Evolutionary conservation across 2,797 vertebrate species (phyloP).

Genomic region (Cephalopachus bancanus): DNA sequence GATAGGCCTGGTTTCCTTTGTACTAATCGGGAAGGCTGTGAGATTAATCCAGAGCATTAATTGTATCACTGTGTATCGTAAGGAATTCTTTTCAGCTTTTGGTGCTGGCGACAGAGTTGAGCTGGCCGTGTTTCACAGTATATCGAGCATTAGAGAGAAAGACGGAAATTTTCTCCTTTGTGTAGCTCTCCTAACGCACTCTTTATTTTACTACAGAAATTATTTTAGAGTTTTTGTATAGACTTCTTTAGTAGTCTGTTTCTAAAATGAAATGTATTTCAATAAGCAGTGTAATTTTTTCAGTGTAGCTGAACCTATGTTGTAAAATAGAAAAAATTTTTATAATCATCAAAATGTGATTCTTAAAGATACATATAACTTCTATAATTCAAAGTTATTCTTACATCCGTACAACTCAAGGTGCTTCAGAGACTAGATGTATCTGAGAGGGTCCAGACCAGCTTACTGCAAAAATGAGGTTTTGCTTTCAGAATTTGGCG

Average conservation of each 20-base stretch:
- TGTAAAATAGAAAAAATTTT: conserved; percentile 91
- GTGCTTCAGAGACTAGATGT: conserved; percentile 87
- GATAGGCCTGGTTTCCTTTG: conserved; percentile 88
- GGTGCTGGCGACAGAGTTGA: conserved; percentile 82
- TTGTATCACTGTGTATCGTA: conserved; percentile 90
- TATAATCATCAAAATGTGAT: conserved; percentile 91
- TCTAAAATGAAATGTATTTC: conserved; percentile 92
- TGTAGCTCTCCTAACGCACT: conserved; percentile 91
- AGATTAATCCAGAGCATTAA: conserved; percentile 91
- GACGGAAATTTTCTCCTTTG: conserved; percentile 84
- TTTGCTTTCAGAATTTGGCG: conserved; percentile 77
- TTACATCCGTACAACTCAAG: conserved; percentile 87
- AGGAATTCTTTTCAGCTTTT: conserved; percentile 87
- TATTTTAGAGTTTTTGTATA: conserved; percentile 94
- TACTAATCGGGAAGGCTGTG: conserved; percentile 90
- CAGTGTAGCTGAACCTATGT: conserved; percentile 92
- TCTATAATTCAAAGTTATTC: conserved; percentile 88
- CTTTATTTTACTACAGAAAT: conserved; percentile 94
- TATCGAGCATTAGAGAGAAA: conserved; percentile 88
- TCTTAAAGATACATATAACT: conserved; percentile 90
- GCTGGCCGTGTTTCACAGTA: conserved; percentile 84
- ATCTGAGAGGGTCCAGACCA: conserved; percentile 80
- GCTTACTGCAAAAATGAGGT: conserved; percentile 73
- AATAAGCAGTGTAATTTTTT: conserved; percentile 91
- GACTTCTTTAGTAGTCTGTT: conserved; percentile 92